Conservation (phyloP, 1,140 invertebrate genomes). For the Leptestheria dahalacensis region DNA sequence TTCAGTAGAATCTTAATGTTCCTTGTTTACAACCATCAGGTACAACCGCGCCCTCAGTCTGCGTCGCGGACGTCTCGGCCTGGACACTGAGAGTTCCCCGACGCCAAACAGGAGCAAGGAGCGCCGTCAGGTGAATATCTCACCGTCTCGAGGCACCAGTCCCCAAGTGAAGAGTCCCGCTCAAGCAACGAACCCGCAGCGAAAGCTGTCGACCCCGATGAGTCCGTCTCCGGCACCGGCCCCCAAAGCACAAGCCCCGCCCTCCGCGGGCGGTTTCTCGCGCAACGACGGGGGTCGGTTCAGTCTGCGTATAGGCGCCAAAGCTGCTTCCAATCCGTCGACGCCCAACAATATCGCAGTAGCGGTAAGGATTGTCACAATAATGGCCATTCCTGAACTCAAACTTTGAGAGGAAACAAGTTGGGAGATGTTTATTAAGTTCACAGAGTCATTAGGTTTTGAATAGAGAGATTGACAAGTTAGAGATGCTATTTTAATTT, state of each 20-base stretch:
- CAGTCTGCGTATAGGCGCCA: constrained; percentile 27
- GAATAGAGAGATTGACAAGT: too few species aligned
- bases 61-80: constrained; percentile 28
- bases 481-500: too few species aligned
- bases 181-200: neutral
- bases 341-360: neutral
- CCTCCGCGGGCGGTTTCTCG: constrained; percentile 30
- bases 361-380: neutral
- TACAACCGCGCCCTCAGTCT: constrained; percentile 34
- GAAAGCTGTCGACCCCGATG: neutral
- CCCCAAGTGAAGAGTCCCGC: neutral
- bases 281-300: constrained; percentile 46
- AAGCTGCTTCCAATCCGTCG: neutral
- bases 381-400: too few species aligned
- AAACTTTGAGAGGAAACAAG: too few species aligned
- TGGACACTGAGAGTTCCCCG: constrained; percentile 20
- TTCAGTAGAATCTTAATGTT: too few species aligned
- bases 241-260: constrained; percentile 5
- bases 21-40: constrained; percentile 24
- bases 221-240: neutral
- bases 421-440: too few species aligned
- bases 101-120: neutral
- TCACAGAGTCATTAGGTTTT: too few species aligned
- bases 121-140: neutral
- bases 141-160: constrained; percentile 6